Evolutionary conservation across 2,888 invertebrate genomes (phyloP).

Genomic region (Xestia rhomboidea): DNA sequence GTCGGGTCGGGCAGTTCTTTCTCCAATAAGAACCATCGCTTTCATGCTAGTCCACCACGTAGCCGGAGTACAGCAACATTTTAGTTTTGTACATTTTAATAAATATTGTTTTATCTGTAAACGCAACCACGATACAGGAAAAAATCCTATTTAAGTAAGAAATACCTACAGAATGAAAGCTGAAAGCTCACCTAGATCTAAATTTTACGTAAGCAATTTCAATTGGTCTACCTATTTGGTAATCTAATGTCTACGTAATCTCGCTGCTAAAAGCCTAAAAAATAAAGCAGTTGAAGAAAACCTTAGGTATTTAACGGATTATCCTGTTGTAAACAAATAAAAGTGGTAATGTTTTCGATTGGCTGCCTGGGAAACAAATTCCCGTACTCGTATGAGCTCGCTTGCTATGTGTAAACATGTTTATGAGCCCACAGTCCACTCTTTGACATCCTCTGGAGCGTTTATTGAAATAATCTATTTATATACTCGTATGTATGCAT

Average conservation of each 20-base stretch:
- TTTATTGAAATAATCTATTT: slow-evolving; percentile 69
- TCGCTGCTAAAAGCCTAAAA: not conserved
- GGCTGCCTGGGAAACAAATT: slow-evolving; percentile 63
- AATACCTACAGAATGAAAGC: not conserved
- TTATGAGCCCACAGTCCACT: slow-evolving; percentile 66
- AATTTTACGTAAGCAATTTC: slow-evolving; percentile 19
- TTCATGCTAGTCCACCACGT: too few relatives aligned
- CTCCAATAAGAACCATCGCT: too few relatives aligned
- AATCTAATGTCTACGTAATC: not conserved
- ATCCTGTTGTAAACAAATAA: slow-evolving; percentile 47
- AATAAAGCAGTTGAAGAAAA: not conserved
- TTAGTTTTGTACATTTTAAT: not conserved
- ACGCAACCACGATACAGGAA: too few relatives aligned
- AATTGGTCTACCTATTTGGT: not conserved
- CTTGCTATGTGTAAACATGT: slow-evolving; percentile 67
- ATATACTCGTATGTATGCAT: slow-evolving; percentile 62
- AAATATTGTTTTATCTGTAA: not conserved
- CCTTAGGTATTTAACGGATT: not conserved
- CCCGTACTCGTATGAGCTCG: slow-evolving; percentile 49
- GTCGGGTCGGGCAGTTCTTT: too few relatives aligned
- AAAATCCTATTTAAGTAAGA: not conserved
- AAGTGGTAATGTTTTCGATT: slow-evolving; percentile 61
- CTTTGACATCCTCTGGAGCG: slow-evolving; percentile 69
- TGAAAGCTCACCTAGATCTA: not conserved
- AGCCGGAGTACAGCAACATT: too few relatives aligned